Base-by-base conservation (phyloP, 2,797 vertebrate species). In the Chrosomus eos region DNA sequence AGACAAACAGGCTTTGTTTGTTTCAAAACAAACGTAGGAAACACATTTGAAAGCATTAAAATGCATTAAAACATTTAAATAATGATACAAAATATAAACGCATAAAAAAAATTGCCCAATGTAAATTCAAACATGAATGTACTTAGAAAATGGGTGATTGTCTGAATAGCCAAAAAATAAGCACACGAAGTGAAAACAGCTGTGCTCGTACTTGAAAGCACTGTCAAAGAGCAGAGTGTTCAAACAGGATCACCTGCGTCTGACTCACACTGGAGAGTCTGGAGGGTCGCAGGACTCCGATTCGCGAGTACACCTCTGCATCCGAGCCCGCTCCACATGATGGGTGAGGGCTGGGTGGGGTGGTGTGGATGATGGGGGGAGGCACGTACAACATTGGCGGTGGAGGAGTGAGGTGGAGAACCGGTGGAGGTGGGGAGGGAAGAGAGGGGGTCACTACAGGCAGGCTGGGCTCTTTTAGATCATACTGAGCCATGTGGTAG, bases 241-340 rank as follows among this genome's bases (percentile, higher is more conserved):
- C 95, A 89, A 96, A 96, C 82, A 96, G 91, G 73, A 96, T 94
- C 77, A 96, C 95, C 55, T 93, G 94, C 0, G 94, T 93, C 4
- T 92, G 93, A 88, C 82, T 94, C 86, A 93, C 88, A 79, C 91
- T 93, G 62, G 94, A 93, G 66, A 92, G 91, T 81, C 93, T 92
- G 45, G 91, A 92, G 10, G 90, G 87, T 83, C 90, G 89, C 87
- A 93, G 92, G 13, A 91, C 79, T 31, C 94, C 94, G 1, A 95
- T 94, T 40, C 92, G 92, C n/a, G 95, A 94, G 88, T 95, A 95
- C 74, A 95, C 90, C 3, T 93, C 95, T 13, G 51, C 89, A 1
- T 95, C 95, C 0, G 94, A 95, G 84, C 92, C 88, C 11, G 93
- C 92, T 0, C 93, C 92, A 90, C 91, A 92, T 0, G 93, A 93